Base-by-base conservation (phyloP, 2,888 invertebrate genomes). In the Oscheius sp. region DNA sequence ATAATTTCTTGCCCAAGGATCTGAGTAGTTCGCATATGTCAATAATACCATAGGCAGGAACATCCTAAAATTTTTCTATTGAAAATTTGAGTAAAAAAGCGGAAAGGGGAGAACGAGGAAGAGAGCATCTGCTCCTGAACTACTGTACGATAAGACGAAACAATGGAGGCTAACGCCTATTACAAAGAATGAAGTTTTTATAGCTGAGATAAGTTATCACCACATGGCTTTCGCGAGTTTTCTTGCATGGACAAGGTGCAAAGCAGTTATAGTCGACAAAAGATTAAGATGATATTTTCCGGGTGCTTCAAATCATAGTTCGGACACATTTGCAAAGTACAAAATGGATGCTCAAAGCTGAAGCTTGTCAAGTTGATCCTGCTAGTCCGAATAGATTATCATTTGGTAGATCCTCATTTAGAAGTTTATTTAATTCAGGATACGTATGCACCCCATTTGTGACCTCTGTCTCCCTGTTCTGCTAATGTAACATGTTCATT, bases 1-100 rank as follows among this genome's bases (percentile, higher is more conserved):
- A 43, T 79, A 56, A 43, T 76, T 72, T 43, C 84, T 61, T 29
- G 80, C 79, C 27, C 78, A 75, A 3, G 70, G 46, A 59, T 83
- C 83, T 13, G 73, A 61, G 72, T 77, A 83, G 23, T 21, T 66
- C 2, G 66, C 66, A 69, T 75, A 49, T 16, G 35, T 18, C 49
- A 52, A 13, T n/a, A 52, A 27, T 13, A 29, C 52, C 18, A 21
- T 27, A 23, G 66, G 35, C n/a, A 66, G 21, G 16, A 66, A 61
- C 61, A 61, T 61, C 61, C 35, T 35, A 35, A 35, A 35, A 35
- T 35, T 35, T 35, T 35, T 9, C 9, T n/a, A n/a, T n/a, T n/a
- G 27, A 29, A 35, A 61, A 61, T 5, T 43, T 41, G 43, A 13
- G 7, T n/a, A 61, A 13, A 61, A 45, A 2, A 55, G n/a, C 18